Conservation (phyloP, 2,113 vertebrate species). For the Narcine bancroftii region DNA sequence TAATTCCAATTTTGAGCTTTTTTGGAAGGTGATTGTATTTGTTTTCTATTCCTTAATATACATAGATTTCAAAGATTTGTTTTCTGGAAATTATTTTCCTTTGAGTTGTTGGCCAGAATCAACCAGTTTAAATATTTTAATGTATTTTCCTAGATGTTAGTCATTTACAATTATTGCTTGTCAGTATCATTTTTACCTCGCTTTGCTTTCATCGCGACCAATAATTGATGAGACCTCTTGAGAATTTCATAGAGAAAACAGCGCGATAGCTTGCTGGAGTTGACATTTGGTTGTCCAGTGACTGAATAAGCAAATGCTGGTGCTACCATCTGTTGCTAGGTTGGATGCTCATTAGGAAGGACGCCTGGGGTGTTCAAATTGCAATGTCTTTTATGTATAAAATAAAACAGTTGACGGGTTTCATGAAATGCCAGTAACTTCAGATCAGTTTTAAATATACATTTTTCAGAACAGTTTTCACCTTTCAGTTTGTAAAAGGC, state of each 20-base stretch:
- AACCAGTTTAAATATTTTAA: neutral
- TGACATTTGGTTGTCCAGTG: neutral
- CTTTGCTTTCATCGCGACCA: constrained; percentile 18
- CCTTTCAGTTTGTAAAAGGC: too few species aligned
- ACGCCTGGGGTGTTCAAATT: constrained; percentile 50
- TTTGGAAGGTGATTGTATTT: neutral
- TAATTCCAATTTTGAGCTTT: neutral
- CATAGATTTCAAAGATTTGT: neutral
- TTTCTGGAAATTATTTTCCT: neutral
- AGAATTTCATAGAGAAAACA: neutral
- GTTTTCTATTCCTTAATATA: neutral
- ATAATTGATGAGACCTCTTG: constrained; percentile 24
- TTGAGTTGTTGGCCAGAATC: neutral
- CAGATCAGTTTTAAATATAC: constrained; percentile 40
- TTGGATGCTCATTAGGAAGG: constrained; percentile 51
- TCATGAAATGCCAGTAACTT: constrained; percentile 42
- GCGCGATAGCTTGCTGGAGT: neutral
- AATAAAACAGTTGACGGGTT: constrained; percentile 45
- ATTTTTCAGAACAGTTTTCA: too few species aligned
- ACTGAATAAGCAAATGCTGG: neutral
- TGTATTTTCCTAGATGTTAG: neutral
- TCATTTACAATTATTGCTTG: constrained; percentile 1
- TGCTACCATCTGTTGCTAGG: constrained; percentile 50
- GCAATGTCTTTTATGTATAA: constrained; percentile 40
- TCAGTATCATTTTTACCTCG: neutral